phyloP scores from a whole-genome alignment of 2,888 invertebrate species.

The Apamea epomidion region DNA sequence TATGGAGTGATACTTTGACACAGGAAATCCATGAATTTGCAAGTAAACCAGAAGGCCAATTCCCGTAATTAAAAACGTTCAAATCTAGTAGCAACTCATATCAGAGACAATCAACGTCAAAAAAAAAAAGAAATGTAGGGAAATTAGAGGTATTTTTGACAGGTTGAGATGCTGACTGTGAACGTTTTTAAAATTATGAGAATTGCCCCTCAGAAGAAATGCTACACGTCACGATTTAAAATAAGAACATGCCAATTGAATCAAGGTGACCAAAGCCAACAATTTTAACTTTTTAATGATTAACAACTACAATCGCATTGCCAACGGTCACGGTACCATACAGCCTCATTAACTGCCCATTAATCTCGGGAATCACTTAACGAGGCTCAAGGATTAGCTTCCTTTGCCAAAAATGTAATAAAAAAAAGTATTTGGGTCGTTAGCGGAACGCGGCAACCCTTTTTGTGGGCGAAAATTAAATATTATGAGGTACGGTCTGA shows the following conservation, averaged over 20 bases:
- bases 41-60: no score
- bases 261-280: conserved; percentile 29
- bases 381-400: conserved; percentile 79
- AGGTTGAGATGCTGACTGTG: no score
- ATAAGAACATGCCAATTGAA: conserved; percentile 19
- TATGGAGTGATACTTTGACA: no score
- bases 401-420: conserved; percentile 73
- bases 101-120: no score
- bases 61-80: no score
- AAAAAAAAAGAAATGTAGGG: no score
- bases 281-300: conserved; percentile 59
- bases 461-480: conserved; percentile 70
- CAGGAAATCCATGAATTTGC: no score
- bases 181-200: no score
- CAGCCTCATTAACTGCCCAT: conserved; percentile 80
- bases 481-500: conserved; percentile 49
- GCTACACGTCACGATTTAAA: background rate
- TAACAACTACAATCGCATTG: conserved; percentile 61
- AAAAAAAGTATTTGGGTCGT: conserved; percentile 77
- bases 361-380: conserved; percentile 85
- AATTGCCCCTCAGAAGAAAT: background rate
- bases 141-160: no score
- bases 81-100: no score
- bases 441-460: conserved; percentile 78
- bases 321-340: conserved; percentile 63